phyloP scores from a whole-genome alignment of 2,797 vertebrate genomes.

The Phrynocephalus vlangalii region DNA sequence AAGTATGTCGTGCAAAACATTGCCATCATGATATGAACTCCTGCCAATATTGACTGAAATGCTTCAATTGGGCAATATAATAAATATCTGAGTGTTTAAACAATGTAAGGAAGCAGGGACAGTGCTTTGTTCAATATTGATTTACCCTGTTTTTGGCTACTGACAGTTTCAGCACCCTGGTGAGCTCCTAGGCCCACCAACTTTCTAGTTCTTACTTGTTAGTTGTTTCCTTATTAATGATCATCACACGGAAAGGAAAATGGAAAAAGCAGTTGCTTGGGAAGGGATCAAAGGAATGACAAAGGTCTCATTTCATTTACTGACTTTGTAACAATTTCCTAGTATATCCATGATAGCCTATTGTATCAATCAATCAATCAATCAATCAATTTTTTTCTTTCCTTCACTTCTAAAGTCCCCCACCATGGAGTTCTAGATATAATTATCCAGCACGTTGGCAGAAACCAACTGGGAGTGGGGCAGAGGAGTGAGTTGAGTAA shows the following conservation, averaged over 20 bases:
- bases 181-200: background rate
- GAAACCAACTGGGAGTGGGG: background rate
- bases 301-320: background rate
- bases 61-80: background rate
- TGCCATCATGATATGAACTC: background rate
- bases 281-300: background rate
- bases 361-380: too few species aligned
- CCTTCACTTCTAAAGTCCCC: background rate
- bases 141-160: background rate
- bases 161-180: conserved; percentile 16
- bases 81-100: background rate
- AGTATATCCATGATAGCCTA: too few species aligned
- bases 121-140: background rate
- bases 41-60: background rate
- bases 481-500: too few species aligned
- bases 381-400: too few species aligned
- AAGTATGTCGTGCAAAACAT: background rate
- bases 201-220: background rate
- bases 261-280: background rate
- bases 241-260: background rate
- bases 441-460: background rate
- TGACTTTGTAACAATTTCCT: background rate
- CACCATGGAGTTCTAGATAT: background rate
- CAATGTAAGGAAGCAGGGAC: background rate
- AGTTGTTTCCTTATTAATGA: background rate